Base-by-base conservation (phyloP, 1,140 invertebrate genomes). In the Ostrea edulis region DNA sequence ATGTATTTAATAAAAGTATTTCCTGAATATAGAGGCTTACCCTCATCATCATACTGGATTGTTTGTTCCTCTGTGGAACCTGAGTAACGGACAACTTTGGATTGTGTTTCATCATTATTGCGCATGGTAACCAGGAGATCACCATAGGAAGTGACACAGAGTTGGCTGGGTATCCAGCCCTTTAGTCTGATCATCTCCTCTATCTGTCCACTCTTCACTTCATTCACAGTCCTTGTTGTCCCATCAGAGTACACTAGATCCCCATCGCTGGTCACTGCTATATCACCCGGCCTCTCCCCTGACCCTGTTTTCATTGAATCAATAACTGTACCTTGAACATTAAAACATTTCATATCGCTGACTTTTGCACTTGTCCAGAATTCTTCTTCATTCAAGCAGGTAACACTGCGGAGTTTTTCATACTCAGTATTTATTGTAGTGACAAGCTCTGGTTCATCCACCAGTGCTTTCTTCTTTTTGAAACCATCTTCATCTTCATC, bases 71-170 rank as follows among this genome's bases (percentile, higher is more conserved):
- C 35, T 44, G 35, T 44, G 35, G 35, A 44, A 44, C 35, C 35
- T 44, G 35, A 44, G 35, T 44, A 44, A 1, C 35, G 35, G 35
- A 62, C 58, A 62, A 12, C 58, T 62, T 62, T 62, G 58, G 12
- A 62, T 0, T 62, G 9, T 20, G 12, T 14, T 11, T 1, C 9
- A 62, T 62, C 58, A 62, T n/a, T 14, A n/a, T 1, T 62, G 58
- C 0, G 2, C 35, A 77, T 77, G 12, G 68, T 77, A 77, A 77
- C 68, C 68, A 77, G 25, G 68, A 77, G 68, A 77, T 77, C 68
- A 17, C 68, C 68, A 77, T 11, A 12, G 29, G 11, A 77, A 2
- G 68, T 77, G 68, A 29, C 14, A 77, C 68, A 77, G 25, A 77
- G 68, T 0, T 77, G 0, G 14, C 0, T 0, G 29, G 68, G 68